Evolutionary conservation across 2,888 invertebrate genomes (phyloP), one percentile per base, ranked within the genome.

Genomic region (Candidula unifasciata): DNA sequence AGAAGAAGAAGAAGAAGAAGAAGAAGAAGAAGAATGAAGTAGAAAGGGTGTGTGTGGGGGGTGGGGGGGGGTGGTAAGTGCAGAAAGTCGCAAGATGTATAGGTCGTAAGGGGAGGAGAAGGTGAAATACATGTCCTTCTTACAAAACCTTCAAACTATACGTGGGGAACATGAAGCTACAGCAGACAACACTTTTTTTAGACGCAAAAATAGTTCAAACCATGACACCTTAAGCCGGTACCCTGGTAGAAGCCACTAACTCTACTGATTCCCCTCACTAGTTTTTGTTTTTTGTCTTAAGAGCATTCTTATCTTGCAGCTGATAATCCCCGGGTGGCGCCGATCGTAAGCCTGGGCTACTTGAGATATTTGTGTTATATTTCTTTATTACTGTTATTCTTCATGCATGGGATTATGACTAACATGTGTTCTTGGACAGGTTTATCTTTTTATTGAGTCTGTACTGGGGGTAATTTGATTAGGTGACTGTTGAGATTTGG

Each of bases 271-370:
- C 16, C 69, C 5, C 33, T 2, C 35, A n/a, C n/a, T n/a, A n/a
- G n/a, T n/a, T n/a, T n/a, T n/a, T 13, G 16, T 33, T 69, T 69
- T 69, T 33, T 69, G 69, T 69, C 69, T 69, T 69, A 69, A 33
- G 69, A 69, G 33, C 33, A 27, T 69, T 69, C 69, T 69, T 69
- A 69, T 69, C 69, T 33, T 33, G 33, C 30, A 69, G 13, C 44
- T 13, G 33, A 16, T 35, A 21, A 18, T 33, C 18, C 35, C 35
- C 35, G 8, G 69, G 16, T 35, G 69, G 69, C 69, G 33, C 69
- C n/a, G 3, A 5, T 3, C 66, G 27, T 66, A n/a, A 66, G 66
- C n/a, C 69, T 18, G 33, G 33, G 33, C 16, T 69, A 18, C 33
- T 30, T 69, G 13, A 69, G 33, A 21, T 60, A 21, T 60, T 60